Conservation (phyloP, 2,888 invertebrate species). For the Andrena bicolor region DNA sequence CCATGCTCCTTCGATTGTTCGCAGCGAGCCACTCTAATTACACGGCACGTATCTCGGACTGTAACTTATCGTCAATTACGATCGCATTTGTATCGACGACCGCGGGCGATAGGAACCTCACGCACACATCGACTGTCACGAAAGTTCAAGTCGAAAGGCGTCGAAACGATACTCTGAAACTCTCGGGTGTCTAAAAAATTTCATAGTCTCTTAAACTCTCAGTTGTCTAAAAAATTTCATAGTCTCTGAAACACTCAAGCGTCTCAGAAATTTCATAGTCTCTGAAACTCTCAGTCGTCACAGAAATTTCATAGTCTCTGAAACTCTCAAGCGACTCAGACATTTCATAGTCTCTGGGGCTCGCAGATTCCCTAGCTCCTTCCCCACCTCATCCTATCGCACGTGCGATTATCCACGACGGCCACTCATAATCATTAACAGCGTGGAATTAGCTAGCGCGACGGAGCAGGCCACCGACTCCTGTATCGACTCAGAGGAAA, state of each 20-base stretch:
- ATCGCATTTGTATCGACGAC: slow-evolving; percentile 9
- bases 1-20: slow-evolving; percentile 10
- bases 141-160: background rate
- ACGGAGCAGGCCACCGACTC: slow-evolving; percentile 36
- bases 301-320: too few species aligned
- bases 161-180: background rate
- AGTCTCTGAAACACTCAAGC: background rate
- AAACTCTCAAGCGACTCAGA: background rate
- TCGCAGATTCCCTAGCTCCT: background rate
- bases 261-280: background rate
- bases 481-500: slow-evolving; percentile 48
- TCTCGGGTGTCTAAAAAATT: background rate
- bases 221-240: background rate
- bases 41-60: slow-evolving; percentile 20
- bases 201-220: background rate
- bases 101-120: slow-evolving; percentile 1
- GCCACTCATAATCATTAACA: slow-evolving; percentile 23
- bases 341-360: background rate
- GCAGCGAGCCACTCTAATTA: slow-evolving; percentile 22
- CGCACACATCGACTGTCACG: background rate
- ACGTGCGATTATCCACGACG: background rate
- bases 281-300: too few species aligned
- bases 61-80: slow-evolving; percentile 24
- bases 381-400: background rate
- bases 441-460: slow-evolving; percentile 25